Percentiles rank a stretch among this genome's conserved stretches.
These are phyloP conservation scores for Carcina quercana DNA, from an alignment of 2,888 invertebrate genomes.

Conservation along the genomic window DNA sequence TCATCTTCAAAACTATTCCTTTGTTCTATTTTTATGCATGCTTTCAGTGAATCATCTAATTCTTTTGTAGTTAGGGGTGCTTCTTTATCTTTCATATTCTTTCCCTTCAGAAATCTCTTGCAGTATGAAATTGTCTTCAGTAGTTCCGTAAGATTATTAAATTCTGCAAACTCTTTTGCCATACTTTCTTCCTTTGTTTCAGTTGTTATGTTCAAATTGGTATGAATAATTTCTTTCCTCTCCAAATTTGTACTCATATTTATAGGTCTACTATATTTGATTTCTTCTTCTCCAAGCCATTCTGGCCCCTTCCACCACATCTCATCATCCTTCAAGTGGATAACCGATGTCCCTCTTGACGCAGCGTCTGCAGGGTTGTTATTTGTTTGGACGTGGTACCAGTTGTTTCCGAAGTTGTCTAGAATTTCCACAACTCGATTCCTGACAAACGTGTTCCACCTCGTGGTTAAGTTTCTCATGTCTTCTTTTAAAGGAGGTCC, in stretches of 20 bases:
- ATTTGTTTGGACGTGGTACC: constrained; percentile 12
- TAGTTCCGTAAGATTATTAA: not conserved
- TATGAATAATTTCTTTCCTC: not conserved
- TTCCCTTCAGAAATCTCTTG: constrained; percentile 5
- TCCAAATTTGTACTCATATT: not conserved
- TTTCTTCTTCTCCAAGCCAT: not conserved
- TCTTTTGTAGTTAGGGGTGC: constrained; percentile 6
- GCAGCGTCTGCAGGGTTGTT: constrained; percentile 20
- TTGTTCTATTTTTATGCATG: constrained; percentile 9
- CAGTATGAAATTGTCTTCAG: not conserved
- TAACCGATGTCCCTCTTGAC: constrained; percentile 15
- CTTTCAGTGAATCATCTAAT: constrained; percentile 3
- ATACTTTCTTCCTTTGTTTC: not conserved
- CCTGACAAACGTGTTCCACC: constrained; percentile 21
- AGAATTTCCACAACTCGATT: constrained; percentile 18
- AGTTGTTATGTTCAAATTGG: not conserved
- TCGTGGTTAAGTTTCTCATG: constrained; percentile 17
- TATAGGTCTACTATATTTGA: not conserved
- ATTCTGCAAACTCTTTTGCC: not conserved
- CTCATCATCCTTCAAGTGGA: constrained; percentile 9
- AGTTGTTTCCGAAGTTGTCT: constrained; percentile 3
- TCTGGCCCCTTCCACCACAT: constrained; percentile 21
- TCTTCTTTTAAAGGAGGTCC: constrained; percentile 22
- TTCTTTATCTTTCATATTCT: constrained; percentile 1
- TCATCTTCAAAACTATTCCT: constrained; percentile 5